A percentile compares a stretch with the other conserved stretches of the same genome.
These are phyloP conservation scores for Aleiodes leptofemur DNA, from an alignment of 2,888 invertebrate genomes.

Conservation along the genomic window DNA sequence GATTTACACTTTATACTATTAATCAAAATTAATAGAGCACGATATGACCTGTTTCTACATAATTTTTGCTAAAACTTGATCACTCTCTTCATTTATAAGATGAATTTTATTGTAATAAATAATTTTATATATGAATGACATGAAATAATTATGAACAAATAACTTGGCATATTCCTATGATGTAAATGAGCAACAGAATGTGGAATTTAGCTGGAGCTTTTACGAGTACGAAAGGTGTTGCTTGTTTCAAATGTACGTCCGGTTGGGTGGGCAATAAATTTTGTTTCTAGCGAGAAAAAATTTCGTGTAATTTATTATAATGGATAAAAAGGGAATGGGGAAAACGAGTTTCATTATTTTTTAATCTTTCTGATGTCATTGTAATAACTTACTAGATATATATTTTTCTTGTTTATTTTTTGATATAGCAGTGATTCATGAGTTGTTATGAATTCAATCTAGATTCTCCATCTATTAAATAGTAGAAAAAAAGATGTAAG, in stretches of 20 bases:
- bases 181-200: constrained; percentile 18
- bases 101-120: too few relatives aligned
- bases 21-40: not conserved
- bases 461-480: not conserved
- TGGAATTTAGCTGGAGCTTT: constrained; percentile 18
- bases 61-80: too few relatives aligned
- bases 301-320: constrained; percentile 29
- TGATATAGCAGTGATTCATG: constrained; percentile 2
- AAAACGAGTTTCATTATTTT: constrained; percentile 24
- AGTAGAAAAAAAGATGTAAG: too few relatives aligned
- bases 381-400: constrained; percentile 8
- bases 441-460: not conserved
- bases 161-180: constrained; percentile 16
- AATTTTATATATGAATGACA: not conserved
- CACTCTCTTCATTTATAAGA: too few relatives aligned
- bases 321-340: not conserved
- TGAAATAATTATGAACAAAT: not conserved
- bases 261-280: constrained; percentile 16
- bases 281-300: not conserved
- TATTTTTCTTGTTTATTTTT: constrained; percentile 4
- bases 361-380: constrained; percentile 21
- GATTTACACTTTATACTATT: not conserved
- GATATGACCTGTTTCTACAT: not conserved
- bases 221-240: constrained; percentile 23
- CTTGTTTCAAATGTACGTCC: constrained; percentile 25